A percentile compares a stretch with the other conserved stretches of the same genome.
Evolutionary conservation across 1,140 invertebrate genomes (phyloP).

Genomic region (Diprion similis): DNA sequence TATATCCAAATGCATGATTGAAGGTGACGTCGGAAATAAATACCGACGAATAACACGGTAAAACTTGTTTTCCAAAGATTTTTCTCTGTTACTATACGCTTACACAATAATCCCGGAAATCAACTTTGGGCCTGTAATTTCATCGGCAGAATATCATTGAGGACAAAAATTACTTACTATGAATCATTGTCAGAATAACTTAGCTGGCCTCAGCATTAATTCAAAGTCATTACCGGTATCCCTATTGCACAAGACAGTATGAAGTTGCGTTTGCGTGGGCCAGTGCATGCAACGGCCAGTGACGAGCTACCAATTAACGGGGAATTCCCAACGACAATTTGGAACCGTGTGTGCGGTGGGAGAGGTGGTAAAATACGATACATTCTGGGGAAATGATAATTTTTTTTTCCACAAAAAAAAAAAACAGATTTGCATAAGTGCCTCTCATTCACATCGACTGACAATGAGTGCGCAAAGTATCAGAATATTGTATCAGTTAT

Average conservation of each 20-base stretch:
- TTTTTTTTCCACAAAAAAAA: background rate
- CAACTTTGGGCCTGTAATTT: too few species aligned
- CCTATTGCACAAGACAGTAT: background rate
- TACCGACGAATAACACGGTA: too few species aligned
- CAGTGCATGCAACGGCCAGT: background rate
- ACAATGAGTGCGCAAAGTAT: too few species aligned
- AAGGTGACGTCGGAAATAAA: too few species aligned
- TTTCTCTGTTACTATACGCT: too few species aligned
- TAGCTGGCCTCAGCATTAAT: background rate
- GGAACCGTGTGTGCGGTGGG: background rate
- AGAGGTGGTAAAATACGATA: background rate
- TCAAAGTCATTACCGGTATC: slow-evolving; percentile 1
- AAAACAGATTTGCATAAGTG: too few species aligned
- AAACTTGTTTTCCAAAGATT: too few species aligned
- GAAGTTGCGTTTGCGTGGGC: background rate
- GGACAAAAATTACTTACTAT: background rate
- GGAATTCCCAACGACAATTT: background rate
- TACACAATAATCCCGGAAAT: too few species aligned
- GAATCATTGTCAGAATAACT: background rate
- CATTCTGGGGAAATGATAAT: background rate
- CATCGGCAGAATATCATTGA: too few species aligned
- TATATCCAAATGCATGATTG: too few species aligned
- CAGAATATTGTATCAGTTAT: too few species aligned
- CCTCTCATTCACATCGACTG: too few species aligned
- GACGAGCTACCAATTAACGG: background rate